Percentiles rank a stretch among this genome's conserved stretches.
Conservation (phyloP, 92 coral and sea anemone species). For the Zoanthus gigantus region DNA sequence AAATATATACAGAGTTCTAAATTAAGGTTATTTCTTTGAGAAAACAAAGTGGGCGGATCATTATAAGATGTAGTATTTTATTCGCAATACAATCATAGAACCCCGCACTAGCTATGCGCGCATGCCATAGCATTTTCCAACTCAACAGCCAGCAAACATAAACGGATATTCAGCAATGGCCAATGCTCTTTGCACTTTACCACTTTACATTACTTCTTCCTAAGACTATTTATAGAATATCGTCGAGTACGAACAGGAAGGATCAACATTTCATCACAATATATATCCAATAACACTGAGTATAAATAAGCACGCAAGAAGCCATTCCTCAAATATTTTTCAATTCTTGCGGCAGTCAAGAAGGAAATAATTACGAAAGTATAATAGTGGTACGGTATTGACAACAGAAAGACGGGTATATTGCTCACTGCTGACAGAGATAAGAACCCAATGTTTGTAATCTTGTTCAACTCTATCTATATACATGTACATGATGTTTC, state of each 20-base stretch:
- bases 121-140: too few species aligned
- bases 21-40: too few species aligned
- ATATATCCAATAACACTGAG: neutral
- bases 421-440: neutral
- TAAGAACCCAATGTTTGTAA: neutral
- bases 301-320: neutral
- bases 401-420: neutral
- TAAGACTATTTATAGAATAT: too few species aligned
- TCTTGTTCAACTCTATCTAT: neutral
- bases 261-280: neutral
- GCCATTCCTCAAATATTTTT: slow-evolving; percentile 17
- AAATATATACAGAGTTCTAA: too few species aligned
- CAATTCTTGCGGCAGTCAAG: neutral
- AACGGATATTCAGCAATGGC: too few species aligned
- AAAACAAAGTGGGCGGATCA: too few species aligned
- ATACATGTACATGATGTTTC: neutral
- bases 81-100: too few species aligned
- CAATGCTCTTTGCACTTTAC: too few species aligned
- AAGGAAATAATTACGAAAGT: neutral
- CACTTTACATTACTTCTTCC: too few species aligned
- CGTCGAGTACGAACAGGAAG: neutral
- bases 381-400: neutral
- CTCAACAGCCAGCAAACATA: too few species aligned
- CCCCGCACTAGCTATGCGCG: too few species aligned
- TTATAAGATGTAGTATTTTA: too few species aligned